Evolutionary conservation across 2,113 vertebrate genomes (phyloP), one percentile per base, ranked within the genome.

Genomic region (Thalassarche chlororhynchos): DNA sequence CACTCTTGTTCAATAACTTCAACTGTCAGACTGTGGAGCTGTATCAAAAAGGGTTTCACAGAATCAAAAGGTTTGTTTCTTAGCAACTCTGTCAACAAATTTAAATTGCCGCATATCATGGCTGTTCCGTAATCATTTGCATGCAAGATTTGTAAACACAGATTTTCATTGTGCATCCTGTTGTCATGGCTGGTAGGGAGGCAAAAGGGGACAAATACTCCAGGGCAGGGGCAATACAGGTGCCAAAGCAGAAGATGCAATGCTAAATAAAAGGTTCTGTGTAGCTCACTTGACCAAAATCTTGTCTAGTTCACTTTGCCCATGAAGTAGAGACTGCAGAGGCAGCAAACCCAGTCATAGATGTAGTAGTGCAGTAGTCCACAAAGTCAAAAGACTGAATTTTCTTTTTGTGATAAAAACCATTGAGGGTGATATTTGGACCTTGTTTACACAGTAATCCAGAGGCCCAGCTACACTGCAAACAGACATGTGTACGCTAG

Each of bases 1-100:
- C 96, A 97, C 95, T 98, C 97, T 98, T 98, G 95, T 97, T 97
- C 96, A 95, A 94, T 98, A 97, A 98, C 96, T 98, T 98, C 93
- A 97, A 61, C 94, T 98, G 96, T 97, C 97, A 98, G 64, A 95
- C 68, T 23, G 14, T 91, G 92, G 81, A 96, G 87, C 81, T 80
- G 91, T 97, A 97, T 98, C 90, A 96, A 98, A 97, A 98, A 97
- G 54, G 64, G 75, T 97, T 97, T 97, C 96, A 89, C 15, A 84
- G 97, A 98, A 98, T 95, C 90, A 96, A 97, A 98, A 96, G 90
- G 74, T 93, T 97, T 96, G 95, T 97, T 98, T 93, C 97, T 97
- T 98, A 97, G 96, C 95, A 98, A 98, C 94, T 94, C 89, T 97
- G 93, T 98, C 96, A 98, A 93, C 88, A 97, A 94, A 96, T 97